A percentile compares a stretch with the other conserved stretches of the same genome.
Evolutionary conservation across 2,797 vertebrate genomes (phyloP).

Genomic region (Anomalospiza imberbis): DNA sequence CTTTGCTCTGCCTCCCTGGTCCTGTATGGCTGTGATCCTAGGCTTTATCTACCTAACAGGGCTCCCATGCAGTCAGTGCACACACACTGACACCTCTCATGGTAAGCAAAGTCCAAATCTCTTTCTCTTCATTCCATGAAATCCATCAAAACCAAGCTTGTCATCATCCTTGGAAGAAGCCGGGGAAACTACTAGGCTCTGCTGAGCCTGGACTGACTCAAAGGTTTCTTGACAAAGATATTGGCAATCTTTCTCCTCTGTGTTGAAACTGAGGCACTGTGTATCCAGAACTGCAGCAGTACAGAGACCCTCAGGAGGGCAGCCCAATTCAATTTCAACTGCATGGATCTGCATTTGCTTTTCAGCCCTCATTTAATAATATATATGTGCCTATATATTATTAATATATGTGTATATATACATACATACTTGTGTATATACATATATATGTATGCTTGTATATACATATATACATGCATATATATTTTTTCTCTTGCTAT

Average conservation of each 20-base stretch:
- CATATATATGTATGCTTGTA: fast-evolving
- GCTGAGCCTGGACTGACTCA: background rate
- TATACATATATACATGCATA: fast-evolving
- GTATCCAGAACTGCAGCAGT: background rate
- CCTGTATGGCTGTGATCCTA: background rate
- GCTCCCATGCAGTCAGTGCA: too few relatives aligned
- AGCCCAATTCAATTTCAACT: background rate
- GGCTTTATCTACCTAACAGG: background rate
- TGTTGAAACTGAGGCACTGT: fast-evolving
- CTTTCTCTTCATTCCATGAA: background rate
- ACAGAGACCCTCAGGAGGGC: background rate
- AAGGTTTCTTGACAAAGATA: background rate
- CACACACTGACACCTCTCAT: background rate
- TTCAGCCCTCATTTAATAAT: background rate
- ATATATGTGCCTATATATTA: background rate
- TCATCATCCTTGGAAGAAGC: background rate
- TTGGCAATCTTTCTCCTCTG: fast-evolving
- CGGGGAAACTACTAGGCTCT: background rate
- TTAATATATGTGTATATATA: fast-evolving
- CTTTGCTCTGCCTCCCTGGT: background rate
- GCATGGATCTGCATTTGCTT: background rate
- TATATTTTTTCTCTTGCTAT: background rate
- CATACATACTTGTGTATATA: fast-evolving
- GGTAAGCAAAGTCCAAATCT: background rate
- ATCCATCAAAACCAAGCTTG: background rate